Evolutionary conservation across 1,140 invertebrate species (phyloP), one percentile per base, ranked within the genome.

Genomic region (Danaus melanippus): DNA sequence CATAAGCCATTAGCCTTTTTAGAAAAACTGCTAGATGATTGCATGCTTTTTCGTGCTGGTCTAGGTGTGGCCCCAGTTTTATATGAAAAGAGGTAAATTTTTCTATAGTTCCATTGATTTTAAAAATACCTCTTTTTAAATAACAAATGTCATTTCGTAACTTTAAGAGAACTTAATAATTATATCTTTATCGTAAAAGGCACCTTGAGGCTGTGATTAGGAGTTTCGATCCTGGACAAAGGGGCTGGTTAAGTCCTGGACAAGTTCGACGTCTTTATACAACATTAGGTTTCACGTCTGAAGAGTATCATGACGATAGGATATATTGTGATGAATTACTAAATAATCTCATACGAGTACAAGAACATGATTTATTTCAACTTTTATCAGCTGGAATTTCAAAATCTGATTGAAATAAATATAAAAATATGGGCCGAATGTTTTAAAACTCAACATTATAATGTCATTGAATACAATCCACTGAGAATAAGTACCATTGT

Each of bases 201-300:
- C 82, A 85, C 68, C 56, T 85, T 39, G 66, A 79, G 67, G 82
- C 82, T 10, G 62, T 82, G 15, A 55, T 85, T 21, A 82, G 76
- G 65, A 85, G 82, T 65, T 85, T 85, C 69, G 82, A 85, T 62
- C 82, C 82, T 11, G 72, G 77, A 9, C 61, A 77, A 39, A 67
- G 79, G 12, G 82, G 82, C 11, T 83, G 79, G 79, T 50, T 85
- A 50, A 78, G 52, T 52, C 43, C 55, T 40, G 78, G 73, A 11
- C 82, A 85, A 77, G 57, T 76, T 10, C 68, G 74, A 8, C 69
- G 75, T 50, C 60, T 74, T 21, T 76, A 72, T 59, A 57, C 52
- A 40, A 83, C 79, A 32, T 49, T 85, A 7, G 79, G 75, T 8
- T 58, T 85, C 32, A 54, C 47, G 46, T 49, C 50, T 47, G 53